These are phyloP conservation scores for Philypnodon macrostomus DNA, from an alignment of 2,797 vertebrate species.

Conservation along the genomic window DNA sequence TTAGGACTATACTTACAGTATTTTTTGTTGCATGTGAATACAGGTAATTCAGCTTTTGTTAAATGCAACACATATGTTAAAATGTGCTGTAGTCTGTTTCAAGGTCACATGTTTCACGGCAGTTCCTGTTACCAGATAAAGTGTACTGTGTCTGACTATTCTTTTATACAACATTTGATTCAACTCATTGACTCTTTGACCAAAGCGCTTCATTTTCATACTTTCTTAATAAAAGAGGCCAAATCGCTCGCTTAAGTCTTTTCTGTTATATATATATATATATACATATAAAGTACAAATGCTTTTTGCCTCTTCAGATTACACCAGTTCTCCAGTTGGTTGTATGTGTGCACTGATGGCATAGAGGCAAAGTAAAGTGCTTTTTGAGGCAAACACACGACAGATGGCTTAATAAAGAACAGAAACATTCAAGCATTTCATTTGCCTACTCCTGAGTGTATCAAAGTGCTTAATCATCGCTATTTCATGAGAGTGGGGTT, in stretches of 20 bases:
- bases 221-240: slow-evolving; percentile 60
- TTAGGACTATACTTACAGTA: slow-evolving; percentile 4
- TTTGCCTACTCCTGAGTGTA: background rate
- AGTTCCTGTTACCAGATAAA: slow-evolving; percentile 20
- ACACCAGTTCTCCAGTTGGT: too few relatives aligned
- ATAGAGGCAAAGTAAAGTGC: too few relatives aligned
- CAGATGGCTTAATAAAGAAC: too few relatives aligned
- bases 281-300: too few relatives aligned
- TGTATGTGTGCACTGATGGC: too few relatives aligned
- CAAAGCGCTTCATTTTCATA: slow-evolving; percentile 19
- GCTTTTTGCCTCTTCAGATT: too few relatives aligned
- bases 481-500: background rate
- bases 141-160: slow-evolving; percentile 27
- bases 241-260: slow-evolving; percentile 1
- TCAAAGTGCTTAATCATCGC: background rate
- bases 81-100: slow-evolving; percentile 14
- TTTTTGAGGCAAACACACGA: too few relatives aligned
- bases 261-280: background rate
- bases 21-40: slow-evolving; percentile 11
- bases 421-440: too few relatives aligned
- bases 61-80: background rate
- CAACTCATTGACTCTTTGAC: slow-evolving; percentile 10
- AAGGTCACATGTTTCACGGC: background rate
- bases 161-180: slow-evolving; percentile 23
- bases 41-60: background rate